Base-by-base conservation (phyloP, 2,888 invertebrate species). In the Notodromas monacha region DNA sequence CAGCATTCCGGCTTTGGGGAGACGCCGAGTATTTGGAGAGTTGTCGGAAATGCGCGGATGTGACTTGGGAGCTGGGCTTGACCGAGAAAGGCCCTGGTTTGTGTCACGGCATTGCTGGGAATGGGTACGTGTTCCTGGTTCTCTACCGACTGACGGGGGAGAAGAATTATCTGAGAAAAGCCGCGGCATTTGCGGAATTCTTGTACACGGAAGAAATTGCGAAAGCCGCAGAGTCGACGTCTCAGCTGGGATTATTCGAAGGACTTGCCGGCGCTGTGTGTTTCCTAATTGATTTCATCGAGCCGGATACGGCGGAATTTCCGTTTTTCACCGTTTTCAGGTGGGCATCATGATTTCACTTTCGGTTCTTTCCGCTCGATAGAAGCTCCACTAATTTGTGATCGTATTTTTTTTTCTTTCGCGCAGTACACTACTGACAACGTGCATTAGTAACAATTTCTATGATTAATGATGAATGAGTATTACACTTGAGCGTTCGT, bases 71-170 rank as follows among this genome's bases (percentile, higher is more conserved):
- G 32, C 55, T 73, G 37, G 81, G 81, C 3, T 46, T 81, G 13
- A 51, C 72, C 26, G 60, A 56, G 37, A 79, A 77, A 51, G 76
- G 79, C 4, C 76, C 69, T 45, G 70, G 77, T 34, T 49, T 81
- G 12, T 81, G 79, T 43, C 79, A 84, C 42, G 81, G 81, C 2
- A 57, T 76, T 1, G 66, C 68, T 12, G 76, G 76, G 16, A 73
- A 63, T 47, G 74, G 65, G 10, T 74, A 74, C 47, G 68, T 65
- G 0, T 72, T 74, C 40, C 49, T 77, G 28, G 48, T 74, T 1
- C 49, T 77, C 5, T 64, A 69, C 42, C 57, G 73, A 36, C 49
- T 77, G 31, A 73, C 74, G 8, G 55, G 58, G 5, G 62, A 74
- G 36, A 45, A 51, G 4, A 63, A 63, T 44, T 61, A 73, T 47